A percentile compares a stretch with the other conserved stretches of the same genome.
Conservation (phyloP, 2,888 invertebrate genomes). For the Apantesis nais region DNA sequence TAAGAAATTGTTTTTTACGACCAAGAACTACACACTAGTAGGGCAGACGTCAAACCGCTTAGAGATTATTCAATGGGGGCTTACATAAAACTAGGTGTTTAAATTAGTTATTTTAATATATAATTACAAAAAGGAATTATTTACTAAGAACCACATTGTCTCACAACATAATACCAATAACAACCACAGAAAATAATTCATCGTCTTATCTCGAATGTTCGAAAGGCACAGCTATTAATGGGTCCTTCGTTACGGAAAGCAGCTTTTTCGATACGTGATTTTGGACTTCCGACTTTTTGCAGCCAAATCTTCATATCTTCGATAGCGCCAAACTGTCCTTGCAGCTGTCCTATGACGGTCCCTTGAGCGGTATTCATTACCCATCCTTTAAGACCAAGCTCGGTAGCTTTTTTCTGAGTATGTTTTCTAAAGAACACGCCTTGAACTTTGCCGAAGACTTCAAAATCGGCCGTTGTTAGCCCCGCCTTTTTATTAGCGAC, state of each 20-base stretch:
- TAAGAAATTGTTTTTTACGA: no score
- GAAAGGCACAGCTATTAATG: conserved; percentile 75
- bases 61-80: background rate
- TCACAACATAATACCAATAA: background rate
- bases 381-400: conserved; percentile 89
- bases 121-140: conserved; percentile 17
- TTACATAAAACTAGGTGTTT: background rate
- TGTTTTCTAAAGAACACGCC: conserved; percentile 86
- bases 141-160: background rate
- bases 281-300: conserved; percentile 88
- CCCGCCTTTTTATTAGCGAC: conserved; percentile 52
- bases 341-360: conserved; percentile 88
- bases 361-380: conserved; percentile 90
- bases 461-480: conserved; percentile 78
- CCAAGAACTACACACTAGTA: no score
- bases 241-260: conserved; percentile 87
- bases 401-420: conserved; percentile 87
- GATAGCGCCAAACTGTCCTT: conserved; percentile 85
- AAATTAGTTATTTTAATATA: conserved; percentile 13
- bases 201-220: conserved; percentile 80
- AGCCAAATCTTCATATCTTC: conserved; percentile 87
- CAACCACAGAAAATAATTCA: conserved; percentile 44
- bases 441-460: conserved; percentile 87
- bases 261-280: conserved; percentile 88
- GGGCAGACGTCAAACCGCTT: no score